Conservation (phyloP, 2,797 vertebrate species). For the Gallirallus australis region DNA sequence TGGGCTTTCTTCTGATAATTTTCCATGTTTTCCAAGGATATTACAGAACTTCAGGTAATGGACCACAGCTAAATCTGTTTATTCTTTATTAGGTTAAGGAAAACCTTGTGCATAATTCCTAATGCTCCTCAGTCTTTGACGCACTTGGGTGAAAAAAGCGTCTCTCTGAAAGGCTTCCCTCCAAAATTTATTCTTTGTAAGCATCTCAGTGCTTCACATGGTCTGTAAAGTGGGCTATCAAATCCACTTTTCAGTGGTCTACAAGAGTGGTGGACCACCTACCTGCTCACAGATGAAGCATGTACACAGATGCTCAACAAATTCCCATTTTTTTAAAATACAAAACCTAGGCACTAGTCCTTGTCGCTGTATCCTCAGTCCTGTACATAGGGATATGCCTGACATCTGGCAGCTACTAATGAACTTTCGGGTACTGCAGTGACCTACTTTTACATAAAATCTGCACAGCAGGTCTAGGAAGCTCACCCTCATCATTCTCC, state of each 20-base stretch:
- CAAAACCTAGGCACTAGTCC: neutral
- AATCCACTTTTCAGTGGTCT: neutral
- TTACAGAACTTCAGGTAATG: neutral
- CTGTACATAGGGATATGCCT: neutral
- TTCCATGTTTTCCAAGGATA: neutral
- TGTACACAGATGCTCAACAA: neutral
- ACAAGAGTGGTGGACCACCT: neutral
- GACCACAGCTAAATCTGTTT: neutral
- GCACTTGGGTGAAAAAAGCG: neutral
- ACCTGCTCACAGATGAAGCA: neutral
- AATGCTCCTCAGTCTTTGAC: neutral
- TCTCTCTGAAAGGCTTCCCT: neutral
- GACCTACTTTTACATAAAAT: neutral
- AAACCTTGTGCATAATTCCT: neutral
- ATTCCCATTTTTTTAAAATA: neutral
- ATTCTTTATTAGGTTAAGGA: neutral
- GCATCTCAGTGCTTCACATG: fast-evolving
- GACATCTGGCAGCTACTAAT: neutral
- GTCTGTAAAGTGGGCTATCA: neutral
- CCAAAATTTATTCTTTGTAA: neutral
- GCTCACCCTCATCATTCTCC: neutral
- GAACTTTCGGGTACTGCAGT: neutral
- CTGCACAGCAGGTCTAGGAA: neutral
- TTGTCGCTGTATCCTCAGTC: neutral
- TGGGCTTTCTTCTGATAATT: neutral